These are phyloP conservation scores for Stegodyphus dumicola DNA, from an alignment of 1,140 invertebrate genomes.

Conservation along the genomic window DNA sequence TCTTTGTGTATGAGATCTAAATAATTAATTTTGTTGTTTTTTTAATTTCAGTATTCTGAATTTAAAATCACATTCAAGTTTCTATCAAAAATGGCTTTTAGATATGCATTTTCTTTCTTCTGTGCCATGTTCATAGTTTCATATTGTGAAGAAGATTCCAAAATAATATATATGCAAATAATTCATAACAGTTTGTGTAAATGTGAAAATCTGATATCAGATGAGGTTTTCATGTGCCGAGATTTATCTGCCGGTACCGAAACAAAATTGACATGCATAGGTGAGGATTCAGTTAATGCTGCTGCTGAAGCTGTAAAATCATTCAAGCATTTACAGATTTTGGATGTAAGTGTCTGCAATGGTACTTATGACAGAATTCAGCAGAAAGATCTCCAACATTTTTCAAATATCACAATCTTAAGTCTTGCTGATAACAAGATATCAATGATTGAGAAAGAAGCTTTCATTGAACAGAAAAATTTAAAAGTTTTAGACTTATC, in stretches of 20 bases:
- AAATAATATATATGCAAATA: constrained; percentile 11
- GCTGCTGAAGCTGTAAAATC: constrained; percentile 6
- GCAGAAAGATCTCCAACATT: constrained; percentile 3
- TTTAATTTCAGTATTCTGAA: no score
- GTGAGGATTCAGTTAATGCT: constrained; percentile 23
- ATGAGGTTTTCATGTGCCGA: neutral
- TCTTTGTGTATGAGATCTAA: no score
- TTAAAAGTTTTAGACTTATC: constrained; percentile 45
- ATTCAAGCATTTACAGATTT: constrained; percentile 20
- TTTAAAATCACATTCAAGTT: no score
- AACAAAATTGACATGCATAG: constrained; percentile 23
- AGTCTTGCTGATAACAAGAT: constrained; percentile 41
- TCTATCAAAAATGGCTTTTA: neutral
- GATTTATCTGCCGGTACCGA: neutral
- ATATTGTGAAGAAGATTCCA: constrained; percentile 9
- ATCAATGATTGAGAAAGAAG: constrained; percentile 9
- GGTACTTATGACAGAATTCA: neutral
- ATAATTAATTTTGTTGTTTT: no score
- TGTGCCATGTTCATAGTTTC: neutral
- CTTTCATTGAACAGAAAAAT: constrained; percentile 34
- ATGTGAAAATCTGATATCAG: constrained; percentile 23
- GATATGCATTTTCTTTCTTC: neutral
- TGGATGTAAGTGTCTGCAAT: neutral
- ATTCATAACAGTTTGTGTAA: constrained; percentile 22
- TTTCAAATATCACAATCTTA: constrained; percentile 12